phyloP scores from a whole-genome alignment of 2,888 invertebrate genomes.

The Orchesella flavescens region DNA sequence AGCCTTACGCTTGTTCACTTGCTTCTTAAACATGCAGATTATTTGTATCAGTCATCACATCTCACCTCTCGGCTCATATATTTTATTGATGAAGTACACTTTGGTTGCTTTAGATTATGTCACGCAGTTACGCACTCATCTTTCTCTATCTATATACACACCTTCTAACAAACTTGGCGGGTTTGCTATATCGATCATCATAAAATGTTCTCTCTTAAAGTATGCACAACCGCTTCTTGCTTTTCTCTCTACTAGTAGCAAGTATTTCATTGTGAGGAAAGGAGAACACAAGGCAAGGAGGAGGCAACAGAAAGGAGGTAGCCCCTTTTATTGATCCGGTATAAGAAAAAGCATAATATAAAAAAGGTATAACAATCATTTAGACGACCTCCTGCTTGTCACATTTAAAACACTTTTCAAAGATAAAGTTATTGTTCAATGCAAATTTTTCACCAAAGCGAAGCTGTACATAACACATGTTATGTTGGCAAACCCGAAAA shows the following conservation, averaged over 20 bases:
- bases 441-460: not conserved
- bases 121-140: not conserved
- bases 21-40: conserved; percentile 43
- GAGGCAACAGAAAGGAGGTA: conserved; percentile 18
- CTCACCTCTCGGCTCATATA: conserved; percentile 30
- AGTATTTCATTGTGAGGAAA: conserved; percentile 13
- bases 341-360: not conserved
- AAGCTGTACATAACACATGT: not conserved
- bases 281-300: not conserved
- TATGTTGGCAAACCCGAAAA: not conserved
- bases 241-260: conserved; percentile 9
- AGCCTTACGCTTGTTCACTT: not conserved
- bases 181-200: conserved; percentile 51
- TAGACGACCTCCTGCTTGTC: conserved; percentile 38
- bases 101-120: conserved; percentile 1
- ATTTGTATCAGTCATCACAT: conserved; percentile 56
- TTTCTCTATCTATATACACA: not conserved
- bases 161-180: conserved; percentile 13
- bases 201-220: conserved; percentile 32
- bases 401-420: conserved; percentile 59
- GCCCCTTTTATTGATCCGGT: conserved; percentile 36
- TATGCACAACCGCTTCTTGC: conserved; percentile 16
- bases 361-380: conserved; percentile 29
- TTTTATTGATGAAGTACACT: conserved; percentile 4
- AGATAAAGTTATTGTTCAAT: conserved; percentile 8